Conservation (phyloP, 2,113 vertebrate genomes). For the Heterocephalus glaber region DNA sequence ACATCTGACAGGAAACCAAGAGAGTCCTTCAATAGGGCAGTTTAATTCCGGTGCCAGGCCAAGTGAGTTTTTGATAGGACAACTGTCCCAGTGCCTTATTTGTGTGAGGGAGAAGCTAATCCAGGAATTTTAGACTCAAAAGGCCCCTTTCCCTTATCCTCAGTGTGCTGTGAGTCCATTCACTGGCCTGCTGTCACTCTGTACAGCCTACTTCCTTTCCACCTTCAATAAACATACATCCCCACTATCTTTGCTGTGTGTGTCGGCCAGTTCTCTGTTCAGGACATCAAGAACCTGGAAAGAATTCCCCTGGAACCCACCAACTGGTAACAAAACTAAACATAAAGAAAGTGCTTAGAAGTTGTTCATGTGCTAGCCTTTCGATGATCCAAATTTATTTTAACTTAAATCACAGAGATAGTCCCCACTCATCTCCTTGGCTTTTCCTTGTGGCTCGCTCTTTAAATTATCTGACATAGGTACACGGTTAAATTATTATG, state of each 20-base stretch:
- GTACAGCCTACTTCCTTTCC: not conserved
- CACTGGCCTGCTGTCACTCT: not conserved
- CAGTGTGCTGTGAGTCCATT: not conserved
- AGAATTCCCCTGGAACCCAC: not conserved
- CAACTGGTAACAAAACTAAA: not conserved
- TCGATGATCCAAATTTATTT: constrained; percentile 24
- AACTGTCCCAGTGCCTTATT: not conserved
- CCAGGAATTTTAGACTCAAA: not conserved
- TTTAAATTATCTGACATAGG: not conserved
- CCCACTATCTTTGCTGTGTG: not conserved
- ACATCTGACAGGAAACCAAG: not conserved
- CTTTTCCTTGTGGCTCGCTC: not conserved
- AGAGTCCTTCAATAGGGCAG: not conserved
- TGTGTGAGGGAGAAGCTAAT: not conserved
- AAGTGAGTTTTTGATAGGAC: not conserved
- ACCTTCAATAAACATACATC: not conserved
- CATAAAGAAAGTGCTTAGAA: not conserved
- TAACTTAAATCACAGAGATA: not conserved
- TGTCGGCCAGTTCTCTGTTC: not conserved
- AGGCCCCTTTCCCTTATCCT: not conserved
- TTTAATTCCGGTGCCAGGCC: not conserved
- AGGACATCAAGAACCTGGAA: not conserved
- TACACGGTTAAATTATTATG: not conserved
- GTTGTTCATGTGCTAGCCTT: not conserved
- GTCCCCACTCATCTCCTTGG: not conserved